A percentile compares a stretch with the other conserved stretches of the same genome.
phyloP scores from a whole-genome alignment of 2,797 vertebrate species.

The Ctenosaura bakeri region DNA sequence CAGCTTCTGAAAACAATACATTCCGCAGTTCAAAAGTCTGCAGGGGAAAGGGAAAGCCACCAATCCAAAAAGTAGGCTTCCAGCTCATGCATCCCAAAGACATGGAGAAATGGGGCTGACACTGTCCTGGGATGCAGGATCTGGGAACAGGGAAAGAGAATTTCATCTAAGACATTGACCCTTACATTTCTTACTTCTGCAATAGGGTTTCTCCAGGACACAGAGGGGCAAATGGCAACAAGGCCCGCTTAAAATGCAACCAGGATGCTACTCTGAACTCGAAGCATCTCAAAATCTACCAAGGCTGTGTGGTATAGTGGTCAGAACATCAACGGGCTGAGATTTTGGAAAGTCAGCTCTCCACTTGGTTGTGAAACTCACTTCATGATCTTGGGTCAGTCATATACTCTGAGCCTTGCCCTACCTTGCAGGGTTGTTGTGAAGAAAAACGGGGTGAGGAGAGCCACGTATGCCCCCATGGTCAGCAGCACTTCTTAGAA shows the following conservation, averaged over 20 bases:
- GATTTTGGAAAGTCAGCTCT: not conserved
- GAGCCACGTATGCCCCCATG: not conserved
- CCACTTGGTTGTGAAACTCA: not conserved
- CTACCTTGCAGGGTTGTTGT: not conserved
- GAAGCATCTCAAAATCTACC: not conserved
- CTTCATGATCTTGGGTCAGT: not conserved
- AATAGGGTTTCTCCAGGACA: rapidly evolving
- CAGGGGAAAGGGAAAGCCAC: slow-evolving; percentile 49
- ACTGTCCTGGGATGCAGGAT: not conserved
- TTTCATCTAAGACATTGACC: rapidly evolving
- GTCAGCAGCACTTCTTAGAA: not conserved
- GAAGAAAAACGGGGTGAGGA: not conserved
- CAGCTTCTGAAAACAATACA: slow-evolving; percentile 62
- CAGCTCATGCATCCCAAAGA: slow-evolving; percentile 57
- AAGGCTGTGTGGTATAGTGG: too few species aligned
- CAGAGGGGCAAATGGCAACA: not conserved
- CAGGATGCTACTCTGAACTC: not conserved
- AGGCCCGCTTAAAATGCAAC: not conserved
- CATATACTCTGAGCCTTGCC: not conserved
- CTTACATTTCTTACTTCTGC: too few species aligned
- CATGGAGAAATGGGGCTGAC: not conserved
- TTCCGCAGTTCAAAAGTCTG: slow-evolving; percentile 68
- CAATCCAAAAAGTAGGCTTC: slow-evolving; percentile 65
- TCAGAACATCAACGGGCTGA: not conserved
- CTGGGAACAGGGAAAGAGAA: not conserved